Conservation (phyloP, 2,888 invertebrate species). For the Bursaphelenchus okinawaensis region DNA sequence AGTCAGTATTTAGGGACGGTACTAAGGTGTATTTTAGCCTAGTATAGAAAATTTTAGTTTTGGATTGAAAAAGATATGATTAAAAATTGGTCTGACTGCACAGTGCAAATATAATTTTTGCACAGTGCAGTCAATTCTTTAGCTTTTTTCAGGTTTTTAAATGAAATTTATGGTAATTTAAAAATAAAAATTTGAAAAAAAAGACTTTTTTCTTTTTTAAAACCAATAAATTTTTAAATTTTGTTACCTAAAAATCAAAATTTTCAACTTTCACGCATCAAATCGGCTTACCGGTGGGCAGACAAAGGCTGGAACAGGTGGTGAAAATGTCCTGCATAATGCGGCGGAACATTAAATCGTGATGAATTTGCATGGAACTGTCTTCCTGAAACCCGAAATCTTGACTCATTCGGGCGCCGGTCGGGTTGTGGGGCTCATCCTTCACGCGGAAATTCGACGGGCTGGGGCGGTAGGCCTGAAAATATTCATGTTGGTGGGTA, state of each 20-base stretch:
- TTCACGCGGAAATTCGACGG: neutral
- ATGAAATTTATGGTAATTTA: too few species aligned
- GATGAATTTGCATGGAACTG: slow-evolving; percentile 47
- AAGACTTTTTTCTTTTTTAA: neutral
- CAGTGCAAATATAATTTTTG: too few species aligned
- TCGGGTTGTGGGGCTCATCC: neutral
- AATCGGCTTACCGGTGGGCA: slow-evolving; percentile 37
- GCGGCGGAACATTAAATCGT: slow-evolving; percentile 55
- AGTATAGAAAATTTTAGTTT: too few species aligned
- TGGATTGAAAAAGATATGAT: too few species aligned
- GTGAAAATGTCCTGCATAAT: slow-evolving; percentile 54
- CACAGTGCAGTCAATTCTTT: too few species aligned
- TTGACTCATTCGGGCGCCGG: neutral
- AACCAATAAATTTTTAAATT: neutral
- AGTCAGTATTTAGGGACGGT: too few species aligned
- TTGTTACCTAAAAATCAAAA: neutral
- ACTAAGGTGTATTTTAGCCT: too few species aligned
- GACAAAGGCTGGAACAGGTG: slow-evolving; percentile 51
- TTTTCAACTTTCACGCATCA: too few species aligned
- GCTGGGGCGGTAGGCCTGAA: neutral
- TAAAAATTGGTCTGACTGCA: too few species aligned
- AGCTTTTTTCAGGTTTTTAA: too few species aligned
- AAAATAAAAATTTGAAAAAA: neutral
- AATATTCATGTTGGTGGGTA: too few species aligned
- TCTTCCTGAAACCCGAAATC: neutral